Conservation (phyloP, 2,797 vertebrate genomes). For the Malurus leucopterus region DNA sequence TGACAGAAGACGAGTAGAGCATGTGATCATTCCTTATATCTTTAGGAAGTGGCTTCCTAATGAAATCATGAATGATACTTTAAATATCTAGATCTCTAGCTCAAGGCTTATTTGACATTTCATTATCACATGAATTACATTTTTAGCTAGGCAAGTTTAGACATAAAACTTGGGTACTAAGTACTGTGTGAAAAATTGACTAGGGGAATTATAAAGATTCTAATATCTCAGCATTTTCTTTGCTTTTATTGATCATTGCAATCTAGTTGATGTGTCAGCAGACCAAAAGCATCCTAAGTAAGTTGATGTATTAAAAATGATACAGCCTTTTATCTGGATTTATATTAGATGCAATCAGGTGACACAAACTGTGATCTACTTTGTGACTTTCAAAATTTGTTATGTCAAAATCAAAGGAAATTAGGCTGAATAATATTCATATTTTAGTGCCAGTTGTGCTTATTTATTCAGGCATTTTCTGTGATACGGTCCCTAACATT, state of each 20-base stretch:
- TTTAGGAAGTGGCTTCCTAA: constrained; percentile 34
- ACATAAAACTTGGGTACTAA: neutral
- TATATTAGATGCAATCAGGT: constrained; percentile 34
- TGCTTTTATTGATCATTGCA: constrained; percentile 39
- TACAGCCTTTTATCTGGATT: constrained; percentile 45
- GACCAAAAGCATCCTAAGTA: constrained; percentile 27
- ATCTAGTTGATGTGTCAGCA: constrained; percentile 37
- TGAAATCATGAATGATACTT: constrained; percentile 27
- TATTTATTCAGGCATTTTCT: constrained; percentile 41
- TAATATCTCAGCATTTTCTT: constrained; percentile 32
- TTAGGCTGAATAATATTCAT: constrained; percentile 35
- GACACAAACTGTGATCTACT: constrained; percentile 13
- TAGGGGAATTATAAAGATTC: constrained; percentile 27
- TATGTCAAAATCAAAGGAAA: constrained; percentile 60
- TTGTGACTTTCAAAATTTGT: constrained; percentile 37
- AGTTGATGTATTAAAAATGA: constrained; percentile 49
- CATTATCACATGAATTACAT: constrained; percentile 37
- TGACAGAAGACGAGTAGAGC: constrained; percentile 22
- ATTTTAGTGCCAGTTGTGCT: neutral
- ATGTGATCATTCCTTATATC: constrained; percentile 29
- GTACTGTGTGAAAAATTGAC: constrained; percentile 37
- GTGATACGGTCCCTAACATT: neutral
- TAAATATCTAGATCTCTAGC: constrained; percentile 32
- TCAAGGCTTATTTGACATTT: constrained; percentile 41
- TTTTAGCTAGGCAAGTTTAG: constrained; percentile 28